These are phyloP conservation scores for Monoplex corrugatus DNA, from an alignment of 2,888 invertebrate species.

Conservation along the genomic window DNA sequence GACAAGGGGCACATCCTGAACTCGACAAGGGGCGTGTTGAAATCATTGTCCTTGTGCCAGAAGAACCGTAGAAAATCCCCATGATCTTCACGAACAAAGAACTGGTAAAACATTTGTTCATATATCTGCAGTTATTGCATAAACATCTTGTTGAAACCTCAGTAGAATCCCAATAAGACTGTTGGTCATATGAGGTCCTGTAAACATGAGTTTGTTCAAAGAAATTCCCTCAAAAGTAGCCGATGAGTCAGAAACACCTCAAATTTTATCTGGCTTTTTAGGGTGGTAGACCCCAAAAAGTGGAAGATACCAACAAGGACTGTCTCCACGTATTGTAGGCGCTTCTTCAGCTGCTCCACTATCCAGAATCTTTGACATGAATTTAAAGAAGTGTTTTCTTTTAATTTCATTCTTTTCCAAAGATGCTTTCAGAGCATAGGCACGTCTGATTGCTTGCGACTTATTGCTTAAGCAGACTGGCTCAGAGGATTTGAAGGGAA, in stretches of 20 bases:
- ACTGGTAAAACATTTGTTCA: conserved; percentile 61
- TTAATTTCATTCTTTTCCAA: conserved; percentile 43
- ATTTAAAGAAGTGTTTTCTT: conserved; percentile 44
- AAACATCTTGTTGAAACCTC: conserved; percentile 52
- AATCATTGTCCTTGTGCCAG: conserved; percentile 60
- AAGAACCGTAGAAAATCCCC: conserved; percentile 58
- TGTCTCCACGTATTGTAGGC: conserved; percentile 12
- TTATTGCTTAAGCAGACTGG: conserved; percentile 52
- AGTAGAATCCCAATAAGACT: conserved; percentile 58
- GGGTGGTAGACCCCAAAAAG: conserved; percentile 57
- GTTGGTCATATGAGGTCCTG: conserved; percentile 58
- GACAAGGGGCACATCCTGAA: too few relatives aligned
- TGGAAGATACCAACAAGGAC: conserved; percentile 58
- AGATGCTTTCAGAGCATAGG: conserved; percentile 35
- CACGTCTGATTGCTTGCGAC: conserved; percentile 49
- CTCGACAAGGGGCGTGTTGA: conserved; percentile 53
- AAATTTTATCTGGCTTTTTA: conserved; percentile 56
- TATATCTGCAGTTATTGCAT: conserved; percentile 58
- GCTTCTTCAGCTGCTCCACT: conserved; percentile 58
- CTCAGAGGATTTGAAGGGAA: conserved; percentile 50
- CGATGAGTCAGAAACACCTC: conserved; percentile 56
- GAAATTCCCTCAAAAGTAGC: conserved; percentile 52
- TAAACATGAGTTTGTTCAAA: conserved; percentile 53
- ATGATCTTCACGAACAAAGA: conserved; percentile 56
- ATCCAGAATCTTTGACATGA: conserved; percentile 53